Evolutionary conservation across 2,888 invertebrate genomes (phyloP), one percentile per base, ranked within the genome.

Genomic region (Xylota segnis): DNA sequence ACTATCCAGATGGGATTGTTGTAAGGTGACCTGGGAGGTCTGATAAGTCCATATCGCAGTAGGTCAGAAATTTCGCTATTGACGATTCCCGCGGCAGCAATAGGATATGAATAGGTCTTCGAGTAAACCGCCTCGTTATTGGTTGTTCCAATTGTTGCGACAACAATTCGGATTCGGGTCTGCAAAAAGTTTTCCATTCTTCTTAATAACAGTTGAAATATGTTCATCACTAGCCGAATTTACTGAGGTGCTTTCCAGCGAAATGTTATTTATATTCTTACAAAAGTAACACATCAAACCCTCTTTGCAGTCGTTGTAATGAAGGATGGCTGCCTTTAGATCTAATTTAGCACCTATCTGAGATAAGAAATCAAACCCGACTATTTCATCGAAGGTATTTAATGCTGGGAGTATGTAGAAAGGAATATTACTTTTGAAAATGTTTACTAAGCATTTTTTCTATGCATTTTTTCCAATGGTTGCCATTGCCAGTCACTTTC

Each of bases 401-500:
- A n/a, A n/a, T n/a, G n/a, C n/a, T n/a, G n/a, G n/a, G n/a, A n/a
- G n/a, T n/a, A n/a, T n/a, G n/a, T n/a, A n/a, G n/a, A n/a, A n/a
- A n/a, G n/a, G n/a, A n/a, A n/a, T n/a, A n/a, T n/a, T n/a, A n/a
- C n/a, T n/a, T n/a, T n/a, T n/a, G n/a, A n/a, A n/a, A n/a, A n/a
- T n/a, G n/a, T n/a, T n/a, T n/a, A n/a, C n/a, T n/a, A n/a, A n/a
- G n/a, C n/a, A n/a, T n/a, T n/a, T n/a, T n/a, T 23, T 23, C 23
- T 1, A 1, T 23, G 23, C 23, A 23, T 23, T 23, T 23, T 2
- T 23, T 58, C 37, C 5, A 58, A 12, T 37, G 58, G 58, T 58
- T 58, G 37, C 18, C 37, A 58, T 58, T 58, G 37, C 18, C 37
- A 58, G 37, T 18, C 58, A 37, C 37, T 58, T 16, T 37, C 58